Percentiles rank a stretch among this genome's conserved stretches.
These are phyloP conservation scores for Ceratina calcarata DNA, from an alignment of 1,140 invertebrate species.

Conservation along the genomic window DNA sequence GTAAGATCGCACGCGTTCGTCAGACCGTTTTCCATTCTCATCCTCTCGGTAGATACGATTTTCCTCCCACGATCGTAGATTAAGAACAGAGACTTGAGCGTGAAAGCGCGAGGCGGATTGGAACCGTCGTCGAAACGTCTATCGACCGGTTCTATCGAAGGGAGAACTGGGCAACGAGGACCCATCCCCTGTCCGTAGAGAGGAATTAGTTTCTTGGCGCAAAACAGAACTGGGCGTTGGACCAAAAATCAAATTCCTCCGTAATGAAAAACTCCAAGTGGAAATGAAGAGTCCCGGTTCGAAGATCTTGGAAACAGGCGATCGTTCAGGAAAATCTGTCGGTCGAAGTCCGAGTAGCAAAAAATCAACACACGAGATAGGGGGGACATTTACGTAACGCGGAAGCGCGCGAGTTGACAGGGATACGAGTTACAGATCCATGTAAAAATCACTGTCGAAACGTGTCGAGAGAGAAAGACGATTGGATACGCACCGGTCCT, in stretches of 20 bases:
- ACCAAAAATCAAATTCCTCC: constrained; percentile 21
- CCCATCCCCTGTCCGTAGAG: neutral
- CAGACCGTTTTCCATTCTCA: neutral
- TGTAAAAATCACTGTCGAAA: neutral
- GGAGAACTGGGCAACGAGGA: neutral
- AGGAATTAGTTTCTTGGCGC: constrained; percentile 8
- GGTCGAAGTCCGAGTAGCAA: too few relatives aligned
- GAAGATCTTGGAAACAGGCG: neutral
- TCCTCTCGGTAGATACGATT: constrained; percentile 6
- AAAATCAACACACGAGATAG: constrained; percentile 27
- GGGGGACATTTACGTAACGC: constrained; percentile 43
- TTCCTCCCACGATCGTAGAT: constrained; percentile 16
- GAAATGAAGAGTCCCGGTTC: neutral
- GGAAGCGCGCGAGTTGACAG: neutral
- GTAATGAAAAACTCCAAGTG: neutral
- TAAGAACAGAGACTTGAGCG: neutral
- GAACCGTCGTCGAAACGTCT: neutral
- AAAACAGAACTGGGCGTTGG: constrained; percentile 49
- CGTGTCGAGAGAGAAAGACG: neutral
- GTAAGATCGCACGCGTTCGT: neutral
- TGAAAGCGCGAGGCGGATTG: neutral
- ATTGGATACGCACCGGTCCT: constrained; percentile 74
- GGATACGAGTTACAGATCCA: neutral
- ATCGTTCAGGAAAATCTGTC: neutral
- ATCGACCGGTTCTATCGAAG: too few relatives aligned